Conservation (phyloP, 2,797 vertebrate species). For the Pitangus sulphuratus region DNA sequence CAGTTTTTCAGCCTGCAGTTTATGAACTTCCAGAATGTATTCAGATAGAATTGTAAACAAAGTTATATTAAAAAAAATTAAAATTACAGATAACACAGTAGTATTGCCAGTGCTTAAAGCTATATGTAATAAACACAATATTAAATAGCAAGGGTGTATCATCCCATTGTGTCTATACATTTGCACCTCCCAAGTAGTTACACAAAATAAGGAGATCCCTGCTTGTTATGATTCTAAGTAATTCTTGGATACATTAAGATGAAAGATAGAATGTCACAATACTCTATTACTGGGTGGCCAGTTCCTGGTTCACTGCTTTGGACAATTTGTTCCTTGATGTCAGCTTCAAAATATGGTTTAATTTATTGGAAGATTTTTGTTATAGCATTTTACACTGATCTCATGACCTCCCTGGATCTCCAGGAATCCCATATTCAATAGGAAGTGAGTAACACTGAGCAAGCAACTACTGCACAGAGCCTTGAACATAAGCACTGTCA, state of each 20-base stretch:
- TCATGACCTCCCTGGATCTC: neutral
- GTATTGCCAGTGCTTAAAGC: neutral
- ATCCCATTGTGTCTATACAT: neutral
- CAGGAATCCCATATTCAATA: neutral
- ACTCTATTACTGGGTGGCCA: slow-evolving; percentile 13
- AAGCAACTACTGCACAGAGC: neutral
- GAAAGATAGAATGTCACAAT: slow-evolving; percentile 3
- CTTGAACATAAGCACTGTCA: neutral
- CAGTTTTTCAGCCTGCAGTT: neutral
- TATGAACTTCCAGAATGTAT: neutral
- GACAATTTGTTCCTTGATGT: slow-evolving; percentile 33
- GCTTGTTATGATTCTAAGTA: slow-evolving; percentile 7
- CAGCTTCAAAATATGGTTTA: slow-evolving; percentile 9
- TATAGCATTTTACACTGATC: neutral
- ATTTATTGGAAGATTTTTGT: neutral
- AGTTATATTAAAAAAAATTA: neutral
- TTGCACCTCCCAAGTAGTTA: neutral
- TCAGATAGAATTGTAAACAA: neutral
- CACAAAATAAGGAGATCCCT: neutral
- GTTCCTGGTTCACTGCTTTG: slow-evolving; percentile 23
- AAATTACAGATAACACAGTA: neutral
- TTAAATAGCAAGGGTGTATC: neutral
- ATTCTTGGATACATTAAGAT: neutral
- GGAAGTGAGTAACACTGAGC: neutral
- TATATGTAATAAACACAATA: neutral